Evolutionary conservation across 2,888 invertebrate genomes (phyloP), one percentile per base, ranked within the genome.

Genomic region (Trissonchulus latispiculum): DNA sequence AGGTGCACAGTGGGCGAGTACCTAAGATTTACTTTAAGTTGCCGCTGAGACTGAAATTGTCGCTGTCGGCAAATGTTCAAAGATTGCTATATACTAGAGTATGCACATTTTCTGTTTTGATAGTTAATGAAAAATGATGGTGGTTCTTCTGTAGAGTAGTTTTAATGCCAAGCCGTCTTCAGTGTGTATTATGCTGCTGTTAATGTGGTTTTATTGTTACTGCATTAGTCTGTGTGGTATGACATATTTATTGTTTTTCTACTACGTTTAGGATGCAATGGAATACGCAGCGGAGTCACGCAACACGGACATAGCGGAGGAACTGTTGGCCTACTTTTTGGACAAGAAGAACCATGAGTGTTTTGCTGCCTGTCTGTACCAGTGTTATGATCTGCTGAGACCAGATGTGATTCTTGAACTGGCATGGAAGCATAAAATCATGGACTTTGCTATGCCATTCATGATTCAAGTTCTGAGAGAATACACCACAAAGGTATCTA

Each of bases 371-470:
- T 93, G 95, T 83, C 88, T 99, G 77, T 99, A 94, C 87, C 88
- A 97, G 88, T 99, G 99, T 85, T 99, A 99, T 84, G 99, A 99
- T 86, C 88, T 99, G 76, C 87, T 99, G 81, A 91, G 95, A 85
- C 97, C 99, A 1, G 99, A 99, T 84, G 95, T 99, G 37, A 96
- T 99, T 78, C 87, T 99, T 80, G 99, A 99, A 84, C 86, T 99
- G 76, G 93, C 99, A 78, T 97, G 97, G 96, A 89, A 93, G 86
- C 94, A 99, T 86, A 92, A 94, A 84, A 97, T 99, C 81, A 93
- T 94, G 90, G 95, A 99, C 88, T 97, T 95, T 84, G 97, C 97
- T 75, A 99, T 99, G 97, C 99, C 99, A 75, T 99, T 93, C 87
- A 89, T 99, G 84, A 95, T 99, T 81, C 97, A 99, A 88, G 92